Conservation (phyloP, 2,797 vertebrate species). For the Pipistrellus kuhlii region DNA sequence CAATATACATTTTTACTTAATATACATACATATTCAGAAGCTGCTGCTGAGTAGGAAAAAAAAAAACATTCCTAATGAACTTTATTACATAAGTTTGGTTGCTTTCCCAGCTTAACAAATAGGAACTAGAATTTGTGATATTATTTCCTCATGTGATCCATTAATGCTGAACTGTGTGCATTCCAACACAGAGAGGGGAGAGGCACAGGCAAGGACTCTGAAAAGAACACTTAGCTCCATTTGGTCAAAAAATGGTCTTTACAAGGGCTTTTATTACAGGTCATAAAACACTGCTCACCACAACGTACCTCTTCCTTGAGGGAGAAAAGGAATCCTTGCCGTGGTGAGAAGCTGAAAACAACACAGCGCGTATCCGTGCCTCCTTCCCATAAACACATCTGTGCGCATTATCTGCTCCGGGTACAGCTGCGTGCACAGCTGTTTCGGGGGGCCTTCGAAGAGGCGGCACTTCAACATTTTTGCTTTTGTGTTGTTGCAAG, state of each 20-base stretch:
- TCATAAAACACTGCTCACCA: conserved; percentile 81
- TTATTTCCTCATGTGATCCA: conserved; percentile 69
- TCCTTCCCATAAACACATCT: conserved; percentile 72
- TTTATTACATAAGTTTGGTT: conserved; percentile 57
- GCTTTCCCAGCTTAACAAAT: conserved; percentile 64
- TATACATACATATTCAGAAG: conserved; percentile 31
- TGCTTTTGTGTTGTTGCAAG: conserved; percentile 2
- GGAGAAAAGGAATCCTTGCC: conserved; percentile 63
- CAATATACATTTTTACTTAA: not conserved
- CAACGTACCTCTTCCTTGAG: conserved; percentile 74
- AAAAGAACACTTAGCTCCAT: conserved; percentile 78
- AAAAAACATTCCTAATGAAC: not conserved
- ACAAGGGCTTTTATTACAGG: conserved; percentile 81
- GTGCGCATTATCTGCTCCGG: conserved; percentile 56
- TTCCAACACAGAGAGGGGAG: conserved; percentile 66
- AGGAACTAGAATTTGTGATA: conserved; percentile 60
- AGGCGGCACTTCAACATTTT: not conserved
- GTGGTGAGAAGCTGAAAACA: conserved; percentile 68
- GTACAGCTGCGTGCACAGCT: conserved; percentile 61
- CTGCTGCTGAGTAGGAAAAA: conserved; percentile 14
- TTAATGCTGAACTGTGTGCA: conserved; percentile 69
- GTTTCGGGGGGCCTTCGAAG: conserved; percentile 57
- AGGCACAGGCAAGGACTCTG: not conserved
- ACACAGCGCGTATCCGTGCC: not conserved
- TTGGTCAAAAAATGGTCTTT: conserved; percentile 82